Evolutionary conservation across 2,797 vertebrate genomes (phyloP).

Genomic region (Artibeus lituratus): DNA sequence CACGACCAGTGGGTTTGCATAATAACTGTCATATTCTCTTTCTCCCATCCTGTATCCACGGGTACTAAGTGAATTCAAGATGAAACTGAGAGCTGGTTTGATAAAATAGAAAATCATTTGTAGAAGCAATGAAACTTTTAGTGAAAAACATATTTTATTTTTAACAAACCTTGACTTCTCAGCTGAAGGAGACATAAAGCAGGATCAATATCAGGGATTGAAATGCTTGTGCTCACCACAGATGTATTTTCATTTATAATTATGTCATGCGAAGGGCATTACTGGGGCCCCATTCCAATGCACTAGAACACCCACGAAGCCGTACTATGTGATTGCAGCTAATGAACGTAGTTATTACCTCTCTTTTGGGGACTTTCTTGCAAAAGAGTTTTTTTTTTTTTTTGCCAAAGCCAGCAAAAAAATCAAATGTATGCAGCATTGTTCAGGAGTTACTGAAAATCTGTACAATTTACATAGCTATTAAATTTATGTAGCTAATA

Average conservation of each 20-base stretch:
- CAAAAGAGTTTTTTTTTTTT: not conserved
- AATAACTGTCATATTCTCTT: constrained; percentile 55
- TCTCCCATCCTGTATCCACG: constrained; percentile 50
- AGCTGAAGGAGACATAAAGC: constrained; percentile 42
- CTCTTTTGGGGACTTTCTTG: not conserved
- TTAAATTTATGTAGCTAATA: not conserved
- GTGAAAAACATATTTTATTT: constrained; percentile 55
- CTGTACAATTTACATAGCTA: not conserved
- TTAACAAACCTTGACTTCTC: constrained; percentile 60
- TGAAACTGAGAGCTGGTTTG: constrained; percentile 36
- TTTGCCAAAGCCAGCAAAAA: not conserved
- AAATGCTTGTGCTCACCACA: constrained; percentile 35
- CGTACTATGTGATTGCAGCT: not conserved
- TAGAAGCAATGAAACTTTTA: constrained; percentile 58
- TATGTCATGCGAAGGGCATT: constrained; percentile 30
- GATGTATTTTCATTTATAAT: constrained; percentile 55
- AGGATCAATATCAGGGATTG: not conserved
- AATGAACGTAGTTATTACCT: not conserved
- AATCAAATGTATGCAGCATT: not conserved
- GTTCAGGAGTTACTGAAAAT: not conserved
- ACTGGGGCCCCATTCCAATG: constrained; percentile 1
- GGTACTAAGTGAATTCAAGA: constrained; percentile 62
- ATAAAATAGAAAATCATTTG: constrained; percentile 65
- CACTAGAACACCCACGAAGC: not conserved
- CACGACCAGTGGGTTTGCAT: not conserved